Conservation (phyloP, 2,797 vertebrate genomes). For the Acipenser oxyrinchus region DNA sequence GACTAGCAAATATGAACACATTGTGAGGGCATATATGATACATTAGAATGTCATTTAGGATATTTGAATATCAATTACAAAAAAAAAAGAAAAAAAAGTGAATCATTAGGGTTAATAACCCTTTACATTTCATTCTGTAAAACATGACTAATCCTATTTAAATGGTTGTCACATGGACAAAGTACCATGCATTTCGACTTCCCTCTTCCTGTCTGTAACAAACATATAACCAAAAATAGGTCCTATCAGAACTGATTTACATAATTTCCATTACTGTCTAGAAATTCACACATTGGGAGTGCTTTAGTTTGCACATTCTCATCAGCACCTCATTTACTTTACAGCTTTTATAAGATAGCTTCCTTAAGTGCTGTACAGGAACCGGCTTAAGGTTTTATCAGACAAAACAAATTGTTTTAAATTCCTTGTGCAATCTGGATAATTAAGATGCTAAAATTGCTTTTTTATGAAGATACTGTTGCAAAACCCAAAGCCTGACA, state of each 20-base stretch:
- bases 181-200: background rate
- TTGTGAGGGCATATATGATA: too few species aligned
- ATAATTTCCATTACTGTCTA: constrained; percentile 1
- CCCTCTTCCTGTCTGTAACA: background rate
- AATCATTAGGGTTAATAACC: too few species aligned
- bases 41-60: too few species aligned
- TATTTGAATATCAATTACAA: too few species aligned
- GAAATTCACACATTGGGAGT: background rate
- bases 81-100: too few species aligned
- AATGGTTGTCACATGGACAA: background rate
- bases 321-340: constrained; percentile 4
- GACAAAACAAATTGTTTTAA: background rate
- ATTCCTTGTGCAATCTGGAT: background rate
- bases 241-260: background rate
- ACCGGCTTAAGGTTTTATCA: constrained; percentile 2
- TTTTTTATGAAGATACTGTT: too few species aligned
- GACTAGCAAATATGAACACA: too few species aligned
- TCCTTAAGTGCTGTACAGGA: background rate
- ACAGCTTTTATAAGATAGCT: background rate
- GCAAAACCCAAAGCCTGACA: too few species aligned
- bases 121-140: too few species aligned
- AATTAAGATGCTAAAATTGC: too few species aligned
- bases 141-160: too few species aligned
- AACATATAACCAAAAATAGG: background rate
- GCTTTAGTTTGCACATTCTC: constrained; percentile 1